These are phyloP conservation scores for Mycetomoellerius zeteki DNA, from an alignment of 1,140 invertebrate species.

Conservation along the genomic window DNA sequence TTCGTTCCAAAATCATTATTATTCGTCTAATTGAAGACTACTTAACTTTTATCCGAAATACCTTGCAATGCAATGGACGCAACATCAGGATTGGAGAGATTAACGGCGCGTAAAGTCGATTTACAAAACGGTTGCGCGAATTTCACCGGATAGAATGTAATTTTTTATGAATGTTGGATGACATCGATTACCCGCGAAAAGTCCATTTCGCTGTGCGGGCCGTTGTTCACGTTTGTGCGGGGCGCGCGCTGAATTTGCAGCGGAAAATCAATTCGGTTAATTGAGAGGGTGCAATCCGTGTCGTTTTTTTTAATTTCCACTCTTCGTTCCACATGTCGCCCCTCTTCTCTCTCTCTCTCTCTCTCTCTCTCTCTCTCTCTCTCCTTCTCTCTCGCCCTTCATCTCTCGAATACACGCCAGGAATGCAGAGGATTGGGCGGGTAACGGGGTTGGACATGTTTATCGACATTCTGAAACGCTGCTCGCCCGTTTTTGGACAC, in stretches of 20 bases:
- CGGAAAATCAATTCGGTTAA: constrained; percentile 82
- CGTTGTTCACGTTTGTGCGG: constrained; percentile 66
- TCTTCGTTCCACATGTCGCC: constrained; percentile 34
- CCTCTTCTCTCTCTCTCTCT: not conserved
- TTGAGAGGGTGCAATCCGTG: constrained; percentile 77
- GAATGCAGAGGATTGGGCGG: constrained; percentile 79
- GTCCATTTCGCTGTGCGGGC: constrained; percentile 64
- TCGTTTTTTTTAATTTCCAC: constrained; percentile 66
- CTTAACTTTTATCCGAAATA: not conserved
- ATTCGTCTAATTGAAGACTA: not conserved
- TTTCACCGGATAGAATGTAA: constrained; percentile 47
- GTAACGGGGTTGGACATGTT: constrained; percentile 78
- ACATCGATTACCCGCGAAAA: constrained; percentile 69
- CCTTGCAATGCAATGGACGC: not conserved
- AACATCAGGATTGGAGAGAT: not conserved
- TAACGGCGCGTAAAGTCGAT: constrained; percentile 40
- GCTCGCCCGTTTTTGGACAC: constrained; percentile 72
- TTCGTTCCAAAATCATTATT: not conserved
- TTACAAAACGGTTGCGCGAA: constrained; percentile 32
- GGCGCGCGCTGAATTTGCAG: constrained; percentile 69
- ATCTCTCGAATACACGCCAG: constrained; percentile 74
- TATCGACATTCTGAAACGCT: constrained; percentile 81
- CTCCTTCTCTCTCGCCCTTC: constrained; percentile 61
- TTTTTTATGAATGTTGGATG: constrained; percentile 58
- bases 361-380: not conserved